Base-by-base conservation (phyloP, 2,888 invertebrate genomes). In the Ectropis crepuscularia region DNA sequence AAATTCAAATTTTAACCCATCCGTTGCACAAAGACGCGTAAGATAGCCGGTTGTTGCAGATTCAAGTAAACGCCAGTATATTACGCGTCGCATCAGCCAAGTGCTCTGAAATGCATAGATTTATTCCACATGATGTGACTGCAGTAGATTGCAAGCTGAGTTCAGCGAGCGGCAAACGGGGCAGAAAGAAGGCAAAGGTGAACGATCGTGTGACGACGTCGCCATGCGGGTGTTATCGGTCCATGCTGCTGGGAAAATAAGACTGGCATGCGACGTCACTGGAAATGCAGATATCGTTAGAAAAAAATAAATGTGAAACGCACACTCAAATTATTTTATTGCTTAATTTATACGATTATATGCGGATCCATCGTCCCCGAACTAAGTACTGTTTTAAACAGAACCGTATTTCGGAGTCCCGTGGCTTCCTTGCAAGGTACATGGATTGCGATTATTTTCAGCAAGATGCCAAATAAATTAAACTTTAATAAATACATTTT, bases 151-250 rank as follows among this genome's bases (percentile, higher is more conserved):
- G 28, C 38, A 9, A 46, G 49, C 11, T 42, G 42, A 49, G 54
- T 61, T 62, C 47, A 60, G 58, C 46, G 49, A 36, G 39, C 28
- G 41, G 54, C 51, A 58, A 39, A 41, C 41, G 47, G 45, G 12
- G 55, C 28, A 55, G 55, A 47, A 55, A 55, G 57, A 53, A 57
- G 57, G 9, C 53, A 55, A 48, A 68, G 69, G 69, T 69, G 63
- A 68, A 71, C 46, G 69, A 0, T 50, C 69, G 68, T 10, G 9
- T 63, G 61, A 69, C 54, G 57, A 28, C 36, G 43, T 58, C 39
- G 57, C 43, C 46, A 68, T 70, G 63, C 68, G 68, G 70, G 70
- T 58, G 49, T 63, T 68, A 70, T 70, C 68, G 55, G 4, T 48
- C 39, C 47, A 63, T 51, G 37, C 57, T 48, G 51, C 53, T 61